These are phyloP conservation scores for Noturus placidus DNA, from an alignment of 2,113 vertebrate species.

Conservation along the genomic window DNA sequence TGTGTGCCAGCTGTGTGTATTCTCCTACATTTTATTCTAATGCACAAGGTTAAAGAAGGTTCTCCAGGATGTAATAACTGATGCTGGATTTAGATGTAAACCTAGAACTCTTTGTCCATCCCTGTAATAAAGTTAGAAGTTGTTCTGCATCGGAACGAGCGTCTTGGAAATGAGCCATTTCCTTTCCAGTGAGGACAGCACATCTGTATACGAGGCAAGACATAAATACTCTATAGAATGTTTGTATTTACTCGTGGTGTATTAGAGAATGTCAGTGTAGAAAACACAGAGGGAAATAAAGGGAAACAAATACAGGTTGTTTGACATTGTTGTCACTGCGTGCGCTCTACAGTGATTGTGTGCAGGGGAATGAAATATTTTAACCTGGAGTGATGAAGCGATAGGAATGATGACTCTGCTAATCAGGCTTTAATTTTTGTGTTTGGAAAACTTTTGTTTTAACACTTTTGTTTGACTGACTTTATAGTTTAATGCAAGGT, in stretches of 20 bases:
- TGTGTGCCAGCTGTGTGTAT: neutral
- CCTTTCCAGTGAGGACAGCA: neutral
- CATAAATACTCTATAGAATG: neutral
- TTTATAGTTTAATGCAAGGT: conserved; percentile 25
- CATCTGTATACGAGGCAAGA: neutral
- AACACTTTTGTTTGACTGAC: conserved; percentile 8
- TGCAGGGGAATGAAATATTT: conserved; percentile 6
- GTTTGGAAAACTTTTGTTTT: conserved; percentile 19
- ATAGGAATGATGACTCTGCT: conserved; percentile 16
- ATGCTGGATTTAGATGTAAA: neutral
- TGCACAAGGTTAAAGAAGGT: neutral
- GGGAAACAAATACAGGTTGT: conserved; percentile 20
- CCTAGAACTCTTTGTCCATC: neutral
- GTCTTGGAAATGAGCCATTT: neutral
- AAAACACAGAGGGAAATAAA: conserved; percentile 3
- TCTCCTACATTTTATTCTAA: neutral
- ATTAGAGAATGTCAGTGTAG: neutral
- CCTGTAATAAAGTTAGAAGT: neutral
- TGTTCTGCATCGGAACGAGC: neutral
- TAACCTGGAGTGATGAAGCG: conserved; percentile 2
- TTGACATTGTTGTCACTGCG: conserved; percentile 26
- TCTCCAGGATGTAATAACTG: neutral
- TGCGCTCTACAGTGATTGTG: neutral
- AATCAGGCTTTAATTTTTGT: conserved; percentile 21
- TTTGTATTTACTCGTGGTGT: neutral